Evolutionary conservation across 2,888 invertebrate species (phyloP).

Genomic region (Amblyteles armatorius): DNA sequence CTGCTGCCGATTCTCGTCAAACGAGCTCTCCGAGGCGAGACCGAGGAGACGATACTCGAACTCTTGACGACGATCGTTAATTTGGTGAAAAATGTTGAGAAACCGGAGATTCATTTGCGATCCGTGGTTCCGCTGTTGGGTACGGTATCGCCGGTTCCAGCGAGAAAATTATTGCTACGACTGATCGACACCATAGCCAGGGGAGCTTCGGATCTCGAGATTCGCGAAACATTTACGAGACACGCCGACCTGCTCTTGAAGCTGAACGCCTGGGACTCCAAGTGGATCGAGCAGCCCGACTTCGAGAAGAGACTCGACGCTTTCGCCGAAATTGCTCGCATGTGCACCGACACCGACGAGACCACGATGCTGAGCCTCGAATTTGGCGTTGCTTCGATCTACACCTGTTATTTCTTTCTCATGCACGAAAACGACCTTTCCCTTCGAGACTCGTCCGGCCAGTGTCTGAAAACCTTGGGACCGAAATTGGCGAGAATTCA

Average conservation of each 20-base stretch:
- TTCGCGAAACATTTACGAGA: slow-evolving; percentile 85
- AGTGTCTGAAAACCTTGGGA: slow-evolving; percentile 90
- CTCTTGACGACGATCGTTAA: slow-evolving; percentile 91
- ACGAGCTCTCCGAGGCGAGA: slow-evolving; percentile 87
- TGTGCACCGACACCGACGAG: slow-evolving; percentile 79
- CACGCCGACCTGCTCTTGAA: slow-evolving; percentile 87
- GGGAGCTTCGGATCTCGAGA: slow-evolving; percentile 77
- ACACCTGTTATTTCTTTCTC: slow-evolving; percentile 93
- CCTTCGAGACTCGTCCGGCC: slow-evolving; percentile 91
- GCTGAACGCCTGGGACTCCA: slow-evolving; percentile 94
- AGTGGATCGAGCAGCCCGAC: slow-evolving; percentile 97
- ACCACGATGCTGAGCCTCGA: slow-evolving; percentile 84
- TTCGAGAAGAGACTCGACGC: slow-evolving; percentile 93
- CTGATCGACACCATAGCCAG: slow-evolving; percentile 87
- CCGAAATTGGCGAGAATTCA: slow-evolving; percentile 88
- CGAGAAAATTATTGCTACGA: slow-evolving; percentile 89
- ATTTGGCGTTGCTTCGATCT: slow-evolving; percentile 90
- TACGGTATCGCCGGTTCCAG: slow-evolving; percentile 87
- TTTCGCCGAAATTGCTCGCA: slow-evolving; percentile 88
- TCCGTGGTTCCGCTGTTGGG: slow-evolving; percentile 91
- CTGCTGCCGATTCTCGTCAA: slow-evolving; percentile 90
- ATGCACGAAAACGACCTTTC: slow-evolving; percentile 93
- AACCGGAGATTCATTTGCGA: slow-evolving; percentile 89
- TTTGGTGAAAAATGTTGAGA: slow-evolving; percentile 89
- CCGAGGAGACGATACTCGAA: slow-evolving; percentile 90